Base-by-base conservation (phyloP, 2,888 invertebrate genomes). In the Tipula vernalis region DNA sequence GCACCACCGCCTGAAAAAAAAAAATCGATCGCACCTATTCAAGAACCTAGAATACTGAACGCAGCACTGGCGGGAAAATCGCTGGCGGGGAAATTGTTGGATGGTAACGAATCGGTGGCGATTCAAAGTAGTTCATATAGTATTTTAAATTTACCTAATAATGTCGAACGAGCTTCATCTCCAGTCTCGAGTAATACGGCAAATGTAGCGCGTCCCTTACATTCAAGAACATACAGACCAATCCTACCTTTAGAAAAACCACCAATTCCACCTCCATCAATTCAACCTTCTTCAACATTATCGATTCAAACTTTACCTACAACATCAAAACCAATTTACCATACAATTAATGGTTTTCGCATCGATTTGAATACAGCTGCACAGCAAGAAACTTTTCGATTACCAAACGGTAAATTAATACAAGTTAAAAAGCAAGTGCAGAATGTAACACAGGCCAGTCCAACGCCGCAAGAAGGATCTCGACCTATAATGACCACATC, bases 361-460 rank as follows among this genome's bases (percentile, higher is more conserved):
- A 91, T 92, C 87, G 92, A 92, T 88, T 89, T 92, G 13, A 92
- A 92, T 88, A 90, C 91, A 5, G 92, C 92, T 0, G 91, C 92
- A 0, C 91, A 91, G 86, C 91, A 91, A 86, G 91, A 91, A 84
- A 91, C 91, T 2, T 91, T 90, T 87, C 90, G 92, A 12, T 88
- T 92, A 44, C 92, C 92, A 1, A 91, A 92, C 86, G 92, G 92
- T 1, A 91, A 91, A 36, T 87, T 92, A 2, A 92, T 92, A 87
- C 92, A 92, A 88, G 92, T 92, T 0, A 92, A 91, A 87, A 90
- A 91, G 0, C 91, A 91, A 87, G 87, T 87, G 6, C 39, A 5
- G 39, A 39, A 39, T 39, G 39, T 6, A 39, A 39, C 39, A 3
- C 39, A 39, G 6, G 5, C 39, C 5, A 39, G 6, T 39, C 39